Conservation (phyloP, 2,888 invertebrate genomes). For the Dione juno region DNA sequence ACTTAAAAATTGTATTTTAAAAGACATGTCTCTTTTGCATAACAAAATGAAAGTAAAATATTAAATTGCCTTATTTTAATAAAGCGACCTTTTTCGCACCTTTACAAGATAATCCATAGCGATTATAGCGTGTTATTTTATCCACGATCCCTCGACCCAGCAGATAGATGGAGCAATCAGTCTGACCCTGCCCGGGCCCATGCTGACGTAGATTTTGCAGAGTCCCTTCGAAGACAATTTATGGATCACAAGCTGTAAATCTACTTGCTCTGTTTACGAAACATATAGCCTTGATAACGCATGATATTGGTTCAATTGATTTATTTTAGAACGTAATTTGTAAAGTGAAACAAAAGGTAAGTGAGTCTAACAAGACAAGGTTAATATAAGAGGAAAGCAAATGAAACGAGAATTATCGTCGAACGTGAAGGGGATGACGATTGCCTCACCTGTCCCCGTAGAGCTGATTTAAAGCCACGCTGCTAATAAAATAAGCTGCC, state of each 20-base stretch:
- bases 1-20: neutral
- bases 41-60: conserved; percentile 13
- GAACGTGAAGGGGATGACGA: conserved; percentile 63
- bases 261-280: conserved; percentile 65
- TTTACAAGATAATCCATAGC: conserved; percentile 41
- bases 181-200: conserved; percentile 61
- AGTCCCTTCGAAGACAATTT: conserved; percentile 68
- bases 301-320: conserved; percentile 43
- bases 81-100: conserved; percentile 29
- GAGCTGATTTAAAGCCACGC: conserved; percentile 60
- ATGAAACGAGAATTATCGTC: conserved; percentile 56
- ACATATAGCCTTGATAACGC: conserved; percentile 51
- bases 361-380: conserved; percentile 20
- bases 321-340: conserved; percentile 28
- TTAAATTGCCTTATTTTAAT: conserved; percentile 26
- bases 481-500: conserved; percentile 64
- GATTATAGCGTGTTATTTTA: conserved; percentile 71
- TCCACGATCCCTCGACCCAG: conserved; percentile 61
- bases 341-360: conserved; percentile 10
- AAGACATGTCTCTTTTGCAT: conserved; percentile 1
- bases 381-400: conserved; percentile 30
- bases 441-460: conserved; percentile 57
- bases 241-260: conserved; percentile 77
- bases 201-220: conserved; percentile 73
- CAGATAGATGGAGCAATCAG: conserved; percentile 80